A percentile compares a stretch with the other conserved stretches of the same genome.
Evolutionary conservation across 2,113 vertebrate genomes (phyloP).

Genomic region (Syrmaticus mikado): DNA sequence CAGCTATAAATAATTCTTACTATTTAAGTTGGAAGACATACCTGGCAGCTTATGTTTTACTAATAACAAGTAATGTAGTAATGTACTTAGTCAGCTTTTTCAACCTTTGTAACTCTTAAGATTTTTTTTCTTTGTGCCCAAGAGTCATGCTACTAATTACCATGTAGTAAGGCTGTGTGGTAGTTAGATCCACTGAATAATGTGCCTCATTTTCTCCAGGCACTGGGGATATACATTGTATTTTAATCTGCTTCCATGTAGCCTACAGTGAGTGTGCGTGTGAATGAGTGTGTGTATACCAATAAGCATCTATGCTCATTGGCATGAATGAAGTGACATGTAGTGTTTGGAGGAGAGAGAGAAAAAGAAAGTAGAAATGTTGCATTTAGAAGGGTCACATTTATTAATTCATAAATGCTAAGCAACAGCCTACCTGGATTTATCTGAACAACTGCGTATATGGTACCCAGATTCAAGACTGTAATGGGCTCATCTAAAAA

Average conservation of each 20-base stretch:
- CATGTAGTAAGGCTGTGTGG: background rate
- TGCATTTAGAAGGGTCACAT: background rate
- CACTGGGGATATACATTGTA: background rate
- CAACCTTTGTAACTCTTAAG: conserved; percentile 2
- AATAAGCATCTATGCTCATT: background rate
- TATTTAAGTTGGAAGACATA: background rate
- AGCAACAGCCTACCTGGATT: background rate
- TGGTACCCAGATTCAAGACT: background rate
- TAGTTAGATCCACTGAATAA: conserved; percentile 43
- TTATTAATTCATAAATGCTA: background rate
- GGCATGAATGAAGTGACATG: background rate
- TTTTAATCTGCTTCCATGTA: background rate
- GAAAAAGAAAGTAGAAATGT: background rate
- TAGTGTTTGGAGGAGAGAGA: background rate
- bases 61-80: background rate
- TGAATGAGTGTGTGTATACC: background rate
- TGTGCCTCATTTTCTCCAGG: conserved; percentile 8
- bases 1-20: conserved; percentile 47
- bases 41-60: conserved; percentile 22
- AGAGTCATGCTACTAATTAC: conserved; percentile 50
- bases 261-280: background rate
- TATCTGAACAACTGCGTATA: background rate
- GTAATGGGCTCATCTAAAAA: background rate
- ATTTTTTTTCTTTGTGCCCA: background rate
- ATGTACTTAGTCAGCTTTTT: conserved; percentile 46